Evolutionary conservation across 2,113 vertebrate species (phyloP).

Genomic region (Takifugu bimaculatus): DNA sequence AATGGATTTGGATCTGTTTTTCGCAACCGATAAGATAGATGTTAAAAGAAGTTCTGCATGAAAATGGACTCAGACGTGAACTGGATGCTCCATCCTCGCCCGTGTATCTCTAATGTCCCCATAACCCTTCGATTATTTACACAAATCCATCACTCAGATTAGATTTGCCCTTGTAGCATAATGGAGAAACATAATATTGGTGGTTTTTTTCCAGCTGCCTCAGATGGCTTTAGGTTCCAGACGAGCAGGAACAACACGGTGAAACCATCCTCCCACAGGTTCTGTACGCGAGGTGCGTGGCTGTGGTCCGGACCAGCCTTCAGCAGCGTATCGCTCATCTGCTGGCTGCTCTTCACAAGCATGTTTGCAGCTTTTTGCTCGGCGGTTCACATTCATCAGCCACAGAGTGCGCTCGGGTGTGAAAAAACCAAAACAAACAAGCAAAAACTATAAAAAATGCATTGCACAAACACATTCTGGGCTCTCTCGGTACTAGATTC

Average conservation of each 20-base stretch:
- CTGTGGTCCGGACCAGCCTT: constrained; percentile 31
- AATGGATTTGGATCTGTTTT: constrained; percentile 15
- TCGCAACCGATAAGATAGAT: constrained; percentile 18
- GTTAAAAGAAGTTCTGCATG: constrained; percentile 12
- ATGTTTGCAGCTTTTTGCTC: constrained; percentile 30
- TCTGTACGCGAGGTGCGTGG: not conserved
- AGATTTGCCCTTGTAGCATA: constrained; percentile 39
- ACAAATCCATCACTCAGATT: constrained; percentile 45
- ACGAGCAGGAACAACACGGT: constrained; percentile 44
- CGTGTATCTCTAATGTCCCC: constrained; percentile 35
- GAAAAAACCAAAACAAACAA: constrained; percentile 50
- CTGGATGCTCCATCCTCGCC: constrained; percentile 12
- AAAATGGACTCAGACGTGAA: constrained; percentile 19
- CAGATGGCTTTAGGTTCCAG: constrained; percentile 29
- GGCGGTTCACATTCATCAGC: constrained; percentile 35
- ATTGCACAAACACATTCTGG: no score
- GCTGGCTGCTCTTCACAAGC: constrained; percentile 44
- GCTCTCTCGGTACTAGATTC: not conserved
- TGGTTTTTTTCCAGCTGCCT: constrained; percentile 27
- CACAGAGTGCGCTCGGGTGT: constrained; percentile 30
- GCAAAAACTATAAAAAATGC: constrained; percentile 44
- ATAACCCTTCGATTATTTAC: constrained; percentile 44
- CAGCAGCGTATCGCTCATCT: constrained; percentile 38
- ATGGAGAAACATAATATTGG: constrained; percentile 45
- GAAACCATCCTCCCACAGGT: not conserved